Conservation (phyloP, 2,797 vertebrate genomes). For the Crocidura indochinensis region DNA sequence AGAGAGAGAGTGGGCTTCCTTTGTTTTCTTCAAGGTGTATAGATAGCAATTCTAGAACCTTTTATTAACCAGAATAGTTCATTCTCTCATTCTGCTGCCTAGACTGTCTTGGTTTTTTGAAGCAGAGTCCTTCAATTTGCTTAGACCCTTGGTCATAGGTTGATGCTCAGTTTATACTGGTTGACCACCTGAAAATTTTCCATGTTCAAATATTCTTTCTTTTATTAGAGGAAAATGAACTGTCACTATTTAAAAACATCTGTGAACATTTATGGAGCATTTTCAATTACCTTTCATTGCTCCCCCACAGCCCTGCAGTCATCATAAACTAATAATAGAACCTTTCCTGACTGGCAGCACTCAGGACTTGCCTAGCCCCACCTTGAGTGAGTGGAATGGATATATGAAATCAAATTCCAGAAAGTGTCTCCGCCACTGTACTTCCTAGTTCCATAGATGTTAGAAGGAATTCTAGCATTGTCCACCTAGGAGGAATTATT, state of each 20-base stretch:
- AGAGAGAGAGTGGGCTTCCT: not conserved
- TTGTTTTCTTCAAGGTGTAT: constrained; percentile 7
- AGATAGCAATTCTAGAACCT: no score
- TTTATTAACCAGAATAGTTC: not conserved
- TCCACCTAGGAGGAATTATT: not conserved
- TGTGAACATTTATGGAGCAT: not conserved
- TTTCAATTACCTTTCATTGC: no score
- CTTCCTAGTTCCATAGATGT: not conserved
- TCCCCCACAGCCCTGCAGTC: not conserved
- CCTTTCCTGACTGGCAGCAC: not conserved
- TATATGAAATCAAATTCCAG: no score
- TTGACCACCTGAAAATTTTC: not conserved
- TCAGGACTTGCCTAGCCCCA: not conserved
- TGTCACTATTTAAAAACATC: not conserved
- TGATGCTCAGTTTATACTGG: not conserved
- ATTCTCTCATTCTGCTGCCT: not conserved
- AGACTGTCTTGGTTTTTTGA: not conserved
- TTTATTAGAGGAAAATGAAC: no score
- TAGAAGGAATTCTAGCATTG: no score
- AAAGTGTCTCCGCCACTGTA: not conserved
- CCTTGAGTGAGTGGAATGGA: constrained; percentile 7
- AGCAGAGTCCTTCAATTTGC: no score
- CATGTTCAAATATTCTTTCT: not conserved
- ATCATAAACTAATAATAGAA: not conserved
- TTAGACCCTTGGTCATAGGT: not conserved